These are phyloP conservation scores for Pteropus alecto DNA, from an alignment of 2,113 vertebrate species.

Conservation along the genomic window DNA sequence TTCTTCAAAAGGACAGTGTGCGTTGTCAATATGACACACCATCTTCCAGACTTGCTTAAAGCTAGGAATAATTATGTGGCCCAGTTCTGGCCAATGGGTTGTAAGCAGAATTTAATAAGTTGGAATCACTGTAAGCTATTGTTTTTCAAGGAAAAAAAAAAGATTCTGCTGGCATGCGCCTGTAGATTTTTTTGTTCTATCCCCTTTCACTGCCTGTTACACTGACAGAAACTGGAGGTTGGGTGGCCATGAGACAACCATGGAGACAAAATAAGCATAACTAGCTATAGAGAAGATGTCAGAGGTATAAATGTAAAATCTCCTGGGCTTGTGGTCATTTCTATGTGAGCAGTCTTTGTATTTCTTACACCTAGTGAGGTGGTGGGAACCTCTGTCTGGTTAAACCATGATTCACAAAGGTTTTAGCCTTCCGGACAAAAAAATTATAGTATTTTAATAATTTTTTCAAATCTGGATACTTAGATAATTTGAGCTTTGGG, in stretches of 20 bases:
- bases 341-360: accelerated
- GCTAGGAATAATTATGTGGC: neutral
- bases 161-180: neutral
- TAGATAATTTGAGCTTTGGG: neutral
- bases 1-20: neutral
- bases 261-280: neutral
- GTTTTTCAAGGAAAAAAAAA: neutral
- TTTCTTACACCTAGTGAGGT: accelerated
- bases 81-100: neutral
- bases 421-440: neutral
- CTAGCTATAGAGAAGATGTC: neutral
- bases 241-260: neutral
- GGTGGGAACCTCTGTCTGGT: accelerated
- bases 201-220: neutral
- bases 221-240: neutral
- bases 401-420: neutral
- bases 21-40: neutral
- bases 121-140: neutral
- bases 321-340: too few species aligned
- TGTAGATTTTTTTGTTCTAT: neutral
- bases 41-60: neutral
- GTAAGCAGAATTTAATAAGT: neutral
- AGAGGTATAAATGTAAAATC: neutral
- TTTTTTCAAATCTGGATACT: neutral
- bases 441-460: neutral